These are phyloP conservation scores for Rhagonycha lutea DNA, from an alignment of 2,888 invertebrate species.

Conservation along the genomic window DNA sequence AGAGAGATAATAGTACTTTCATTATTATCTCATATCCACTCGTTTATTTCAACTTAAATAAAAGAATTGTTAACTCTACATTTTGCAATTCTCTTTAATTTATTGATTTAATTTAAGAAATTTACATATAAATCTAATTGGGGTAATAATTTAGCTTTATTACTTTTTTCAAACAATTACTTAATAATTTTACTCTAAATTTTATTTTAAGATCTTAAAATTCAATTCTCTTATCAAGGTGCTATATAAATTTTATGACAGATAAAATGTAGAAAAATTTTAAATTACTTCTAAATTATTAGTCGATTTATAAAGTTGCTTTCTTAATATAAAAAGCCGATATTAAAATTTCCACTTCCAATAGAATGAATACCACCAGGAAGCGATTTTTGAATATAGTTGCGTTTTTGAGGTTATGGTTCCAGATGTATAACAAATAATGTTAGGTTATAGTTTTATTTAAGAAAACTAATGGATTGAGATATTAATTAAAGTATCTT, in stretches of 20 bases:
- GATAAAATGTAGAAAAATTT: background rate
- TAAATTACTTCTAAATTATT: background rate
- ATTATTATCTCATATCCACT: background rate
- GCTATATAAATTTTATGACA: background rate
- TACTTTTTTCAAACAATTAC: background rate
- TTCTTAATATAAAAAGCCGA: background rate
- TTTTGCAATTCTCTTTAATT: background rate
- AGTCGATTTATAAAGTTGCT: background rate
- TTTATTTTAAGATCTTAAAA: background rate
- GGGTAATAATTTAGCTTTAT: background rate
- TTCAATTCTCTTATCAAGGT: background rate
- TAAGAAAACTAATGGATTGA: too few species aligned
- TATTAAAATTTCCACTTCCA: background rate
- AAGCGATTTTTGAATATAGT: too few species aligned
- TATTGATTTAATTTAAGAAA: background rate
- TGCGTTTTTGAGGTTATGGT: too few species aligned
- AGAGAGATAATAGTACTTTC: slow-evolving; percentile 5
- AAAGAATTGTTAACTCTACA: background rate
- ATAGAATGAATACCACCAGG: too few species aligned
- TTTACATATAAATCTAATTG: background rate
- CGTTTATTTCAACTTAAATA: background rate
- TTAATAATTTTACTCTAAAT: background rate
- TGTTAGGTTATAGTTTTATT: too few species aligned
- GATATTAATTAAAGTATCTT: too few species aligned
- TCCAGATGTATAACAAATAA: too few species aligned